These are phyloP conservation scores for Strix uralensis DNA, from an alignment of 2,113 vertebrate species.

Conservation along the genomic window DNA sequence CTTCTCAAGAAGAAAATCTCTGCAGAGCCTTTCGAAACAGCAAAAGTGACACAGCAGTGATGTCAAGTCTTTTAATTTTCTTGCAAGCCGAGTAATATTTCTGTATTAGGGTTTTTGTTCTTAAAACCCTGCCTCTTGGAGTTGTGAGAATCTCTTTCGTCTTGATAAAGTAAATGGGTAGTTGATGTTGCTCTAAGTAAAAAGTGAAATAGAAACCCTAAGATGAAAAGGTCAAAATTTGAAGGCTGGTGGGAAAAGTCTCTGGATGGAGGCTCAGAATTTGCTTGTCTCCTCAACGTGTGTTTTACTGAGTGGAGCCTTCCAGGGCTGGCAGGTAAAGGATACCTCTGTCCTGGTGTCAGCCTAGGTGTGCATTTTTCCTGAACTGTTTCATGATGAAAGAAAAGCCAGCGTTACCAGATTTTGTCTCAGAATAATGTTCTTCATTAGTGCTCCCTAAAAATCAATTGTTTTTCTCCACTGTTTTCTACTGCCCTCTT, in stretches of 20 bases:
- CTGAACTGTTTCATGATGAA: neutral
- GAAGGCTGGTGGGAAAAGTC: neutral
- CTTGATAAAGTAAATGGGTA: neutral
- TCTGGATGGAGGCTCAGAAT: neutral
- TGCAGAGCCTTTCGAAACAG: neutral
- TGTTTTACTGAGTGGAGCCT: neutral
- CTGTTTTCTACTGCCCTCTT: neutral
- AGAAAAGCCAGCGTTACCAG: neutral
- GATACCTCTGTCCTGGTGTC: neutral
- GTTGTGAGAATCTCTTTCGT: neutral
- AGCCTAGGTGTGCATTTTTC: neutral
- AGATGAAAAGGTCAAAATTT: neutral
- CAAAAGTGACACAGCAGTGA: neutral
- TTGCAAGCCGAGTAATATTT: neutral
- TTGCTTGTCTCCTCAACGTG: neutral
- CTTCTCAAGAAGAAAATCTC: constrained; percentile 14
- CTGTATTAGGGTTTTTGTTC: neutral
- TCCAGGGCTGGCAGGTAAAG: neutral
- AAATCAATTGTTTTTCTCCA: neutral
- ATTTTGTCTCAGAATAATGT: neutral
- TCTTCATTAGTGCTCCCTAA: neutral
- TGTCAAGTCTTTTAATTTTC: constrained; percentile 30
- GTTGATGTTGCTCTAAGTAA: neutral
- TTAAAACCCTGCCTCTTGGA: neutral
- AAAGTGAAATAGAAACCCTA: neutral